Percentiles rank a stretch among this genome's conserved stretches.
Evolutionary conservation across 64 coral and sea anemone species (phyloP).

Genomic region (Orbicella faveolata): DNA sequence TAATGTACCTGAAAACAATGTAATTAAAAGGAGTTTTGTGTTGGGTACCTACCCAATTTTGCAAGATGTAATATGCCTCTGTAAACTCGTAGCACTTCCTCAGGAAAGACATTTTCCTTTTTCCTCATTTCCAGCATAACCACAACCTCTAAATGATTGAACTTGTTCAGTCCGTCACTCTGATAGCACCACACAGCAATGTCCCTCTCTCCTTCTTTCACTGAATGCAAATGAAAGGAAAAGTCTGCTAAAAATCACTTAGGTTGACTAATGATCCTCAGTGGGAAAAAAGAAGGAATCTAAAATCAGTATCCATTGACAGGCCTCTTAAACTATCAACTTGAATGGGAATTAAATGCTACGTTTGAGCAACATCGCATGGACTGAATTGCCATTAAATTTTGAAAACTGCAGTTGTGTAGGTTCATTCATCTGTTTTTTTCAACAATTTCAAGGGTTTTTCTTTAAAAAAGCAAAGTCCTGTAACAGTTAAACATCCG

Average conservation of each 20-base stretch:
- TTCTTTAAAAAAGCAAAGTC: too few species aligned
- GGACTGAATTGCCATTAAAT: too few species aligned
- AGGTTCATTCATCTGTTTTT: too few species aligned
- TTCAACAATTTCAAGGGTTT: too few species aligned
- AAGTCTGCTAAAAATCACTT: background rate
- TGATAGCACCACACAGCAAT: conserved; percentile 48
- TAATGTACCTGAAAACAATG: background rate
- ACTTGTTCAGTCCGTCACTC: conserved; percentile 58
- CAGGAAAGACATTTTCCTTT: conserved; percentile 72
- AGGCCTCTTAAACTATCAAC: too few species aligned
- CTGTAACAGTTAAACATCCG: too few species aligned
- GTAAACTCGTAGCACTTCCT: conserved; percentile 59
- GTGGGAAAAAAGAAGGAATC: too few species aligned
- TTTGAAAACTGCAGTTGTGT: too few species aligned
- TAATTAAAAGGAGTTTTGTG: background rate
- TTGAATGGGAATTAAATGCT: too few species aligned
- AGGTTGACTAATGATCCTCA: too few species aligned
- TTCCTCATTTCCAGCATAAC: conserved; percentile 52
- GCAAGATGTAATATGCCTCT: conserved; percentile 58
- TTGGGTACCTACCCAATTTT: conserved; percentile 51
- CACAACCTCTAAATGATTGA: conserved; percentile 68
- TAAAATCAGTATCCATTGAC: too few species aligned
- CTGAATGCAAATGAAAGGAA: background rate
- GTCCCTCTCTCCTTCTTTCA: conserved; percentile 1
- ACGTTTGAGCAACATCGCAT: too few species aligned